Evolutionary conservation across 2,797 vertebrate genomes (phyloP).

Genomic region (Carcharodon carcharias): DNA sequence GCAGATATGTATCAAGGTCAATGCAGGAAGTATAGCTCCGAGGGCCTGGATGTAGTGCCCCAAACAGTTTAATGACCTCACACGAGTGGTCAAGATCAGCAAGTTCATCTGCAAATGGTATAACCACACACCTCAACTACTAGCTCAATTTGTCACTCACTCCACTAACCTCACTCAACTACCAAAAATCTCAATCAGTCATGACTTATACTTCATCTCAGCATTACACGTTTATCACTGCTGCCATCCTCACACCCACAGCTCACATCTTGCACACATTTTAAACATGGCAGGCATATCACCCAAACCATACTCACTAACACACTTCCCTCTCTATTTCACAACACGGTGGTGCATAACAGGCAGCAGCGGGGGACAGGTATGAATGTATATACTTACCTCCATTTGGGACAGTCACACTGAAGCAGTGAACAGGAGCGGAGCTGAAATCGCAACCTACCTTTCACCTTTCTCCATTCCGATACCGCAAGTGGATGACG

Average conservation of each 20-base stretch:
- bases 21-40: not conserved
- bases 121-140: not conserved
- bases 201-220: not conserved
- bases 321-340: not conserved
- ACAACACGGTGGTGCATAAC: not conserved
- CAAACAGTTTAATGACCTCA: not conserved
- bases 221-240: not conserved
- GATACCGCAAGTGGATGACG: not conserved
- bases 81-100: not conserved
- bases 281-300: not conserved
- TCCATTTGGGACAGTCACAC: not conserved
- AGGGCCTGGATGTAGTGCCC: not conserved
- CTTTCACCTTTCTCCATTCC: not conserved
- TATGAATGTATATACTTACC: not conserved
- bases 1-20: not conserved
- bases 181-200: not conserved
- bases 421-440: not conserved
- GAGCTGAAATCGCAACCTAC: not conserved
- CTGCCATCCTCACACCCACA: not conserved
- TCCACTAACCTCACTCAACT: not conserved
- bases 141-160: not conserved
- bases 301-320: not conserved
- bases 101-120: not conserved
- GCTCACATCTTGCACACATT: not conserved
- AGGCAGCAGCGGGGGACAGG: not conserved